These are phyloP conservation scores for Gisinianus flammeolus DNA, from an alignment of 2,888 invertebrate species.

Conservation along the genomic window DNA sequence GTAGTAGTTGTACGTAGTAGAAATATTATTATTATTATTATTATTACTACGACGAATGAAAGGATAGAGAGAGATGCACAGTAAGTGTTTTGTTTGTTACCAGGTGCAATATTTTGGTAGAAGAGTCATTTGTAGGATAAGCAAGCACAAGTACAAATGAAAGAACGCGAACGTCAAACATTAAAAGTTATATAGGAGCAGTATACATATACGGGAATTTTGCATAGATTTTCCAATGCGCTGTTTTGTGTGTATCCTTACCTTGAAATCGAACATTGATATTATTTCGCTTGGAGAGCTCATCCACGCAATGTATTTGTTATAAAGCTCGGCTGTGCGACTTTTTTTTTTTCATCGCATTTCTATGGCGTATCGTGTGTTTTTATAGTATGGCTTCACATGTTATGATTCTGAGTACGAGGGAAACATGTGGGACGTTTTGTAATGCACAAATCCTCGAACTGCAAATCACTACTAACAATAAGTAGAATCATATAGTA, in stretches of 20 bases:
- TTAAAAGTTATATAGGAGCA: background rate
- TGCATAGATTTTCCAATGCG: background rate
- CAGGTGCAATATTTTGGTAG: background rate
- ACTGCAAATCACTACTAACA: no score
- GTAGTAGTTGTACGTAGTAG: background rate
- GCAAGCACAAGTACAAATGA: background rate
- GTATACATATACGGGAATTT: background rate
- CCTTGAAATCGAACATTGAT: conserved; percentile 38
- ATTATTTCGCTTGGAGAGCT: background rate
- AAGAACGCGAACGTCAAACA: background rate
- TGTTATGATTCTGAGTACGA: no score
- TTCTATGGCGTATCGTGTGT: background rate
- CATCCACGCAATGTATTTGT: conserved; percentile 6
- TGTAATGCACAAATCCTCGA: no score
- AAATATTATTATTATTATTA: background rate
- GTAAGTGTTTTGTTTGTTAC: conserved; percentile 11
- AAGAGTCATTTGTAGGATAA: background rate
- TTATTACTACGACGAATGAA: background rate
- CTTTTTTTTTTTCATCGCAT: background rate
- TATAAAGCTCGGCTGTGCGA: no score
- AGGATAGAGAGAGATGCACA: background rate
- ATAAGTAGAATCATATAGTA: no score
- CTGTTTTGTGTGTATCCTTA: background rate
- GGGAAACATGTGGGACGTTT: no score
- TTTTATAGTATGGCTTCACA: background rate